Evolutionary conservation across 2,113 vertebrate species (phyloP).

Genomic region (Syngnathus typhle): DNA sequence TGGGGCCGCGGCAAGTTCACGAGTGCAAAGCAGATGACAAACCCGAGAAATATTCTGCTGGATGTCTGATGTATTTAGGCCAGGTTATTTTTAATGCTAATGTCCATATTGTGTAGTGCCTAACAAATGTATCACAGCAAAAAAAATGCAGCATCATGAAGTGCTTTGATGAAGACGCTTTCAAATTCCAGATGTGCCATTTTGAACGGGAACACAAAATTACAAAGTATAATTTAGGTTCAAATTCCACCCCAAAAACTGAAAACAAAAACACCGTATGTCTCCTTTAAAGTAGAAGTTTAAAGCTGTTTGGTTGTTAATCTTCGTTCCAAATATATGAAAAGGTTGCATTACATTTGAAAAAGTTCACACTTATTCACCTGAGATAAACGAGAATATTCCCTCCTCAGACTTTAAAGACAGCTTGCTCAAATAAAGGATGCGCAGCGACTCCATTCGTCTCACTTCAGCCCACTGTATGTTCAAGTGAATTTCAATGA

Average conservation of each 20-base stretch:
- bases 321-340: background rate
- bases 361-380: background rate
- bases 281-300: background rate
- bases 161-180: too few relatives aligned
- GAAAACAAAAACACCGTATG: background rate
- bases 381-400: background rate
- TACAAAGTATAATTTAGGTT: too few relatives aligned
- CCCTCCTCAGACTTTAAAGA: constrained; percentile 9
- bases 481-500: constrained; percentile 40
- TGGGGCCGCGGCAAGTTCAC: constrained; percentile 17
- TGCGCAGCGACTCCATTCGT: constrained; percentile 5
- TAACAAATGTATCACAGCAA: background rate
- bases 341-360: background rate
- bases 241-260: too few relatives aligned
- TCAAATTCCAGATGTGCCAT: too few relatives aligned
- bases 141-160: too few relatives aligned
- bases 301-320: background rate
- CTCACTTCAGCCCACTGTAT: constrained; percentile 31
- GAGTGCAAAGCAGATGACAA: constrained; percentile 9
- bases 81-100: background rate
- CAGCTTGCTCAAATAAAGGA: constrained; percentile 20
- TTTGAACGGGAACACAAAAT: too few relatives aligned
- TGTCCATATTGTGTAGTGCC: background rate
- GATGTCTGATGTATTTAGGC: background rate
- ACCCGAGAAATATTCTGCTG: constrained; percentile 11